Evolutionary conservation across 2,888 invertebrate genomes (phyloP), one percentile per base, ranked within the genome.

Genomic region (Yponomeuta cagnagella): DNA sequence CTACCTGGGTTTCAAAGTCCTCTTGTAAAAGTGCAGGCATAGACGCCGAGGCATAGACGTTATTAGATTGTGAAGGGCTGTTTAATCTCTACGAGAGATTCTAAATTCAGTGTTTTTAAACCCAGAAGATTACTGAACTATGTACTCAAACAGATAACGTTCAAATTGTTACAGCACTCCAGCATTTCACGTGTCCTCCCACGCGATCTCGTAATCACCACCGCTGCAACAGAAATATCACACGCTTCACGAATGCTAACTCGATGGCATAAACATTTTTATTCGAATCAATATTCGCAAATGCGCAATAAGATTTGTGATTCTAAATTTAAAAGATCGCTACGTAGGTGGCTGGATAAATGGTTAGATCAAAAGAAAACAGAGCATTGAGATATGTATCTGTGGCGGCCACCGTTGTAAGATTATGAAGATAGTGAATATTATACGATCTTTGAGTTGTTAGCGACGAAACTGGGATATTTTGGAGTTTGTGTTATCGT

Each of bases 301-400:
- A 65, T 65, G 33, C 30, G 65, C 65, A 31, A 65, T 65, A 33
- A 65, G 15, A 15, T 58, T 12, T 58, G 15, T 58, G 52, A 65
- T 65, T 65, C 65, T 65, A 65, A 23, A 31, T 65, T 65, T 65
- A 65, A 31, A 65, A 33, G 65, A 30, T 65, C 31, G 30, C 33
- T n/a, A 31, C 9, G 5, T 65, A 9, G 5, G 2, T 10, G 15
- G 48, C 33, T 58, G 52, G 52, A 12, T 5, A 31, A 23, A 48
- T 48, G 15, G 15, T 12, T 68, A 48, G 37, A 37, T 68, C n/a
- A 48, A 48, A 68, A 68, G 48, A n/a, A n/a, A 43, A 12, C 52
- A 10, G 10, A 12, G 4, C 52, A 5, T 33, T 33, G 2, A 4
- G 5, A 33, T 2, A 33, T 33, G 2, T 2, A 33, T 33, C 33